phyloP scores from a whole-genome alignment of 2,113 vertebrate species.

The Rhineura floridana region DNA sequence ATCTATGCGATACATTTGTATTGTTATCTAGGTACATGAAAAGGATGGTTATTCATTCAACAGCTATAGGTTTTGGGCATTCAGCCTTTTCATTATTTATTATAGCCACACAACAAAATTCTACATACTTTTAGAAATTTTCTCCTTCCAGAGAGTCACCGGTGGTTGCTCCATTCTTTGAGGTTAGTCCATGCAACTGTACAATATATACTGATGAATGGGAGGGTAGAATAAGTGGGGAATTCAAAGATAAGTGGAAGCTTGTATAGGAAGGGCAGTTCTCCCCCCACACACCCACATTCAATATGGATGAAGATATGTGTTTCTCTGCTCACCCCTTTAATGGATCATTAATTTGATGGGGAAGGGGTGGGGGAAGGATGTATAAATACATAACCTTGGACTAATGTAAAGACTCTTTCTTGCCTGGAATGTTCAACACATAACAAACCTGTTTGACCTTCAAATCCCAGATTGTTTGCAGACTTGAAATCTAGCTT shows the following conservation, averaged over 20 bases:
- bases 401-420: not conserved
- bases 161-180: not conserved
- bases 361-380: not conserved
- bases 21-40: not conserved
- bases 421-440: not conserved
- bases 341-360: not conserved
- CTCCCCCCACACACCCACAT: not conserved
- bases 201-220: not conserved
- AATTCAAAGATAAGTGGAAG: not conserved
- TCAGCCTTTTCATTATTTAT: not conserved
- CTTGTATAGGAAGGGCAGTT: not conserved
- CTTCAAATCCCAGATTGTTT: slow-evolving; percentile 12
- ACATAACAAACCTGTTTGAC: not conserved
- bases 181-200: not conserved
- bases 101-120: not conserved
- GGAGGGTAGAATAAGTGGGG: not conserved
- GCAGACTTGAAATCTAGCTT: slow-evolving; percentile 20
- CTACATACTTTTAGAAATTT: not conserved
- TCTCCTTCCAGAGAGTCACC: not conserved
- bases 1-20: not conserved
- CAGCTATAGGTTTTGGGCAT: not conserved
- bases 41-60: not conserved
- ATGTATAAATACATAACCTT: not conserved
- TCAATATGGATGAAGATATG: not conserved
- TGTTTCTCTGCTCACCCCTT: not conserved